Conservation (phyloP, 2,797 vertebrate genomes). For the Huso huso region DNA sequence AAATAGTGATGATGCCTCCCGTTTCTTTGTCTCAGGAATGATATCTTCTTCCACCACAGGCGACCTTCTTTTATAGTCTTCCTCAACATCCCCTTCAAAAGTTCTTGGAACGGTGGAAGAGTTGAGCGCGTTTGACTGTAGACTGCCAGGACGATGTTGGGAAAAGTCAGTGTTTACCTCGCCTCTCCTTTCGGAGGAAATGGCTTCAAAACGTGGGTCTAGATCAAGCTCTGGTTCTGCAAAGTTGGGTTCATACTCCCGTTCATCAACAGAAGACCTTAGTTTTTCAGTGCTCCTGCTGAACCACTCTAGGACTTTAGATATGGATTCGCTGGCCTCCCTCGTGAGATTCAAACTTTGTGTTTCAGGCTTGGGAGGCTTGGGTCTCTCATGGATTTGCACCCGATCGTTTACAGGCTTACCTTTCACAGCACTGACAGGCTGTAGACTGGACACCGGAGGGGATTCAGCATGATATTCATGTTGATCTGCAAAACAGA, state of each 20-base stretch:
- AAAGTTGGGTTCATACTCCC: slow-evolving; percentile 19
- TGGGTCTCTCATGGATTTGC: slow-evolving; percentile 35
- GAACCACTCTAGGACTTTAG: slow-evolving; percentile 92
- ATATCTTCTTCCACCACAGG: slow-evolving; percentile 18
- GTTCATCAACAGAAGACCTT: slow-evolving; percentile 9
- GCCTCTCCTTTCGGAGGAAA: no score
- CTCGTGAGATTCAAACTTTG: slow-evolving; percentile 49
- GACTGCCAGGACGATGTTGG: no score
- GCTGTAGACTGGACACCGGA: slow-evolving; percentile 37
- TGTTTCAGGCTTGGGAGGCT: slow-evolving; percentile 40
- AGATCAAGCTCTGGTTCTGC: not conserved
- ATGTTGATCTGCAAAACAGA: slow-evolving; percentile 64
- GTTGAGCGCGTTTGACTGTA: no score
- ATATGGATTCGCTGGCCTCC: slow-evolving; percentile 64
- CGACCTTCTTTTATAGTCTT: slow-evolving; percentile 9
- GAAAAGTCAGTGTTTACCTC: not conserved
- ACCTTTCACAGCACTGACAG: slow-evolving; percentile 59
- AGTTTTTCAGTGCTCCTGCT: slow-evolving; percentile 64
- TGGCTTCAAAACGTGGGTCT: no score
- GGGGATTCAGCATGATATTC: slow-evolving; percentile 38
- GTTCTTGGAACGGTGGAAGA: no score
- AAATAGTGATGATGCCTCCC: not conserved
- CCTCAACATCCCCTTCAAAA: slow-evolving; percentile 2
- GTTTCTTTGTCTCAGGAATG: slow-evolving; percentile 9
- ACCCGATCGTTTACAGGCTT: slow-evolving; percentile 55